phyloP scores from a whole-genome alignment of 2,888 invertebrate genomes.

The Idaea straminata region DNA sequence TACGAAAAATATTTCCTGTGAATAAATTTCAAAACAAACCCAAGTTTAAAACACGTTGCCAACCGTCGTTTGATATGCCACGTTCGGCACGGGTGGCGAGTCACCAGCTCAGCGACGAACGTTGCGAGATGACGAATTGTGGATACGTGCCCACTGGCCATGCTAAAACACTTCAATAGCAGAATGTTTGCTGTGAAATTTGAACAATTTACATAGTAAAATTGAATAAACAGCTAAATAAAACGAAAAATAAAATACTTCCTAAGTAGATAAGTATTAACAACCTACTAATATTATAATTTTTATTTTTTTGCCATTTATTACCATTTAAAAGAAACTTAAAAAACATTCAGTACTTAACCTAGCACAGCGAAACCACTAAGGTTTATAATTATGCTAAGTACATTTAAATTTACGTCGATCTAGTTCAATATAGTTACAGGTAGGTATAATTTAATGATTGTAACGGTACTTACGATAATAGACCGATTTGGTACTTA shows the following conservation, averaged over 20 bases:
- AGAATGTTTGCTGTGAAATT: conserved; percentile 32
- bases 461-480: too few relatives aligned
- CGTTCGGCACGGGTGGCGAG: background rate
- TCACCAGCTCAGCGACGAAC: conserved; percentile 27
- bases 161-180: background rate
- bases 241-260: background rate
- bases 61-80: background rate
- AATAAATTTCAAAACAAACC: background rate
- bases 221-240: background rate
- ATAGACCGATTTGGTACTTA: too few relatives aligned
- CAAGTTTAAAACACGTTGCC: background rate
- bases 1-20: background rate
- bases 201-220: conserved; percentile 10
- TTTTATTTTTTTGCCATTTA: too few relatives aligned
- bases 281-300: too few relatives aligned
- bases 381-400: too few relatives aligned
- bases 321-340: too few relatives aligned
- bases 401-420: too few relatives aligned
- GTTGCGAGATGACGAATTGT: conserved; percentile 19
- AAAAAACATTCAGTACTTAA: too few relatives aligned
- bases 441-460: too few relatives aligned
- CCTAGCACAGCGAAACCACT: too few relatives aligned
- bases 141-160: background rate
- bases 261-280: too few relatives aligned
- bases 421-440: too few relatives aligned